Percentiles rank a stretch among this genome's conserved stretches.
Conservation (phyloP, 1,140 invertebrate genomes). For the Drosophila funebris region DNA sequence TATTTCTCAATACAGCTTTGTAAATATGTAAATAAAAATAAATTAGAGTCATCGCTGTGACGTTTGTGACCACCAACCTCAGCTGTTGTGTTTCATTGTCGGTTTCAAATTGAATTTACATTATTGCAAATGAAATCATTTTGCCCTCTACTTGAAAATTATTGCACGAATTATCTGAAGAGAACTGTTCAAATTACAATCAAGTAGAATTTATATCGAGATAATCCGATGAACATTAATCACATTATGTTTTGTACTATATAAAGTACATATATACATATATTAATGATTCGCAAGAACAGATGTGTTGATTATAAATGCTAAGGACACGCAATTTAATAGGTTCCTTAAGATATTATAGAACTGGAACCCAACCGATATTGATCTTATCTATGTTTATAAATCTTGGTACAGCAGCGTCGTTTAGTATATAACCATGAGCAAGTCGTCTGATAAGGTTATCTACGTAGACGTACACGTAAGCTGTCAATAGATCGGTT, state of each 20-base stretch:
- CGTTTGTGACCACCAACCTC: conserved; percentile 5
- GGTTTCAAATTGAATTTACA: conserved; percentile 5
- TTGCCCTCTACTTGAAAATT: no score
- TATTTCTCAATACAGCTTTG: conserved; percentile 4
- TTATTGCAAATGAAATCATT: not conserved
- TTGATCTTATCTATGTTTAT: not conserved
- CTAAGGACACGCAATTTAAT: no score
- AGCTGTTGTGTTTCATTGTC: conserved; percentile 14
- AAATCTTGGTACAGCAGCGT: not conserved
- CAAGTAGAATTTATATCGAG: no score
- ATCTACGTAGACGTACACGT: not conserved
- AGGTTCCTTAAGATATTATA: not conserved
- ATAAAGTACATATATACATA: no score
- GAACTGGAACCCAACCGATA: not conserved
- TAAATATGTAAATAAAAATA: conserved; percentile 1
- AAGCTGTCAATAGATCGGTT: not conserved
- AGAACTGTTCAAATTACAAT: no score
- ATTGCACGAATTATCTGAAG: no score
- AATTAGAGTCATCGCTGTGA: conserved; percentile 33
- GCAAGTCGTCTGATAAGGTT: not conserved
- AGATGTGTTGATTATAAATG: no score
- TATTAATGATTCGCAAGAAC: no score
- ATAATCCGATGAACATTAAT: no score
- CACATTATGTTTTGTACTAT: no score
- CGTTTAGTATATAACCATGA: not conserved